Base-by-base conservation (phyloP, 2,113 vertebrate species). In the Centropus unirufus region DNA sequence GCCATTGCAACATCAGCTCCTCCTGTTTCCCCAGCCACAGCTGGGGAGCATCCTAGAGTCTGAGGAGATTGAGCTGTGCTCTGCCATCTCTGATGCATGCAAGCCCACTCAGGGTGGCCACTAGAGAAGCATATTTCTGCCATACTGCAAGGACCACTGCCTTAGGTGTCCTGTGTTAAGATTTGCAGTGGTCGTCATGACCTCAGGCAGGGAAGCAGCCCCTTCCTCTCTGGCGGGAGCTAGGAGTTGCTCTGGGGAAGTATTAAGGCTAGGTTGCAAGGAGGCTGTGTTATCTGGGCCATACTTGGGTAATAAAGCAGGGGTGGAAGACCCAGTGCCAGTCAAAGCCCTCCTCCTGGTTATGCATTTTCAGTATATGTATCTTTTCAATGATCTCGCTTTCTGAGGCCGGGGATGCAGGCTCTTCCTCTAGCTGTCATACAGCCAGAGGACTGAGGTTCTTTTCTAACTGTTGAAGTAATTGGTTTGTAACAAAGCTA, bases 271-370 rank as follows among this genome's bases (percentile, higher is more conserved):
- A 22, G 44, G 23, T 44, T 29, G 55, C 11, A 32, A 55, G 44
- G 27, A 73, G 24, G 26, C 46, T 66, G 51, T 0, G 0, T 46
- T 55, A 61, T 42, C 32, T 0, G 0, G 40, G 34, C 1, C 5
- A 42, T 57, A 16, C 24, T 64, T 3, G 1, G 55, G 46, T 42
- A 85, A 36, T 1, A 1, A 82, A 39, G 36, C 1, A 0, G 26
- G 40, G 26, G 29, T 47, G 21, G 36, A 68, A 70, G 30, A 57
- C 4, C 10, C 0, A 0, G 32, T 29, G n/a, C 62, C 26, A 36
- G 67, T 79, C 67, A 67, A 66, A 78, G 51, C 5, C n/a, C 30
- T 78, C 51, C 44, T 84, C 46, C 30, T 62, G 0, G 0, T 75
- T 72, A 67, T 7, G 52, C 16, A 23, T 75, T 63, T 67, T 52